Evolutionary conservation across 2,113 vertebrate genomes (phyloP), one percentile per base, ranked within the genome.

Genomic region (Otocyon megalotis): DNA sequence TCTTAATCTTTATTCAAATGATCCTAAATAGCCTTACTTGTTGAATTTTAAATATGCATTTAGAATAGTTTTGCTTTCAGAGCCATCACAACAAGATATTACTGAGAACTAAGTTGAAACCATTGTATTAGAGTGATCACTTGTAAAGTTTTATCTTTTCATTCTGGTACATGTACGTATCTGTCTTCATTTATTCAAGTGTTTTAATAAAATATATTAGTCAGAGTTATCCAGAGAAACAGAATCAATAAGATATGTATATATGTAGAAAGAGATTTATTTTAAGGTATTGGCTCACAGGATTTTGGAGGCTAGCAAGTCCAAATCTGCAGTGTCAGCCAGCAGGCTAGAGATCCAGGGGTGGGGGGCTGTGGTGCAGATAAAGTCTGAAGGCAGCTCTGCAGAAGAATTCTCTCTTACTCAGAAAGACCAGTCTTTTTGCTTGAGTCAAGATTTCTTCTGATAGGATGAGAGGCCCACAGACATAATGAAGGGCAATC

Each of bases 21-120:
- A 56, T 74, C 35, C n/a, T 91, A 32, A 20, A 58, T 43, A 67
- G 77, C 82, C 28, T 79, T 95, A 50, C 15, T 35, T 94, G 35
- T 54, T 54, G 37, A 56, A 54, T 92, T 95, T 71, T 65, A 89
- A 92, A 50, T 76, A 65, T 79, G 32, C 32, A 60, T 63, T 97
- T 86, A 89, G 32, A 82, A 62, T 76, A 81, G 67, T 63, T 92
- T 95, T 87, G 15, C 15, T 91, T 28, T 81, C 2, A 15, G 87
- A 85, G 63, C 16, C 28, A 92, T 71, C n/a, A 60, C 54, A 80
- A 74, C 69, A 56, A 35, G n/a, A 10, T 48, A 84, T 58, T 65
- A 62, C 8, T 80, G 22, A 69, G 15, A 63, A 58, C 28, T 26
- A 19, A 90, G 62, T 92, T 54, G 63, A 10, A 19, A 11, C 15